Base-by-base conservation (phyloP, 2,113 vertebrate genomes). In the Apodemus speciosus region DNA sequence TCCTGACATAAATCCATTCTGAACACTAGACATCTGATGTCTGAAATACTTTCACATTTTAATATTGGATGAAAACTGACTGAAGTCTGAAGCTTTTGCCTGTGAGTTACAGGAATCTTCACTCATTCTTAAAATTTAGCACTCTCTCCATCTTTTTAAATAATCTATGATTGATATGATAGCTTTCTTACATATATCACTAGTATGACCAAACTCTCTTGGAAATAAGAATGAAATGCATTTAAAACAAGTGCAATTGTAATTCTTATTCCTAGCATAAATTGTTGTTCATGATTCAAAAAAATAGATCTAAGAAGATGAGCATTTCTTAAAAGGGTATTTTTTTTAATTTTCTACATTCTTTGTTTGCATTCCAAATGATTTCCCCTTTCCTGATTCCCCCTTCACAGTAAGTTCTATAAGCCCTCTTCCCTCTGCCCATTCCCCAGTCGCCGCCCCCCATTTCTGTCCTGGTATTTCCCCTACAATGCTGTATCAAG, bases 41-140 rank as follows among this genome's bases (percentile, higher is more conserved):
- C 88, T 91, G 64, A 66, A 88, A 68, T 43, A 69, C 85, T 35
- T 85, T 51, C 21, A 53, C 87, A 83, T 88, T 90, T 95, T 87
- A 71, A 80, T 8, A 84, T 27, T 83, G 23, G 51, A 6, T 58
- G 72, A 83, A 58, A 94, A 92, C 3, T 38, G n/a, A 79, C 11
- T 83, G n/a, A 92, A 18, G 15, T 88, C 9, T 40, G 69, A 9
- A 88, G 60, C 49, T 43, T 20, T 88, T 77, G 46, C 35, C 8
- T 68, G 32, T n/a, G 14, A 40, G 32, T 72, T 83, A 21, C 32
- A 62, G 62, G 76, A 94, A 72, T 90, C 46, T 51, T 91, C 56
- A 92, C 35, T 35, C 89, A 75, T 38, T 53, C 9, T 66, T 89
- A 38, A 86, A 13, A 2, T 89, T 92, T 66, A 66, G n/a, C 13